A percentile compares a stretch with the other conserved stretches of the same genome.
phyloP scores from a whole-genome alignment of 1,140 invertebrate genomes.

The Scaptomyza graminum region DNA sequence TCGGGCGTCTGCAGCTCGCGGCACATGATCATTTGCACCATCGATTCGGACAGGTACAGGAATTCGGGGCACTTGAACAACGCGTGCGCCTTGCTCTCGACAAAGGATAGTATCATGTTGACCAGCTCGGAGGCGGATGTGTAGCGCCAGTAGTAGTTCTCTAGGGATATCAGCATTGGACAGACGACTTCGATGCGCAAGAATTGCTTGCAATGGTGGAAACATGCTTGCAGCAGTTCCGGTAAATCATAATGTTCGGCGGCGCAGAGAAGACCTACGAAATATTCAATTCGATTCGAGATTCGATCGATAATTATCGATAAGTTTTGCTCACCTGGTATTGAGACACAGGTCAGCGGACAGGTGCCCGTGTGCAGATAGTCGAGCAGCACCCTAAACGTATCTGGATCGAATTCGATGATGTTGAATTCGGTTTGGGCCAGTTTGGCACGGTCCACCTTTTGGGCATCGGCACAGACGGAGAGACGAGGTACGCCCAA shows the following conservation, averaged over 20 bases:
- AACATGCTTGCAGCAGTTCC: slow-evolving; percentile 96
- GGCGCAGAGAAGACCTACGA: slow-evolving; percentile 92
- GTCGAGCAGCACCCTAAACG: slow-evolving; percentile 94
- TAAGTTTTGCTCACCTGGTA: slow-evolving; percentile 88
- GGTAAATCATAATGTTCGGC: slow-evolving; percentile 97
- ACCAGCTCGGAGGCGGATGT: slow-evolving; percentile 96
- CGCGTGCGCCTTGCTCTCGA: slow-evolving; percentile 92
- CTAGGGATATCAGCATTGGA: slow-evolving; percentile 95
- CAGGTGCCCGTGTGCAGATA: slow-evolving; percentile 97
- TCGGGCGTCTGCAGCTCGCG: slow-evolving; percentile 93
- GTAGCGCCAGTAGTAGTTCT: slow-evolving; percentile 98
- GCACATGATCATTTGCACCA: slow-evolving; percentile 98
- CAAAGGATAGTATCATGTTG: slow-evolving; percentile 96
- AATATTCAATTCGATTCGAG: neutral
- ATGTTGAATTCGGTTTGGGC: slow-evolving; percentile 98
- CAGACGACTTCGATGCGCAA: slow-evolving; percentile 95
- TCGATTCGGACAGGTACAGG: slow-evolving; percentile 94
- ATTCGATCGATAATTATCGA: neutral
- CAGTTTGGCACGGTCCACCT: slow-evolving; percentile 95
- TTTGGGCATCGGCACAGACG: slow-evolving; percentile 96
- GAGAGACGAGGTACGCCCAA: slow-evolving; percentile 93
- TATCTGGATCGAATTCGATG: slow-evolving; percentile 97
- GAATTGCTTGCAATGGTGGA: slow-evolving; percentile 97
- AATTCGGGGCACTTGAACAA: slow-evolving; percentile 94
- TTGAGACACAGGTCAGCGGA: slow-evolving; percentile 94